Evolutionary conservation across 1,140 invertebrate species (phyloP).

Genomic region (Drosophila pachea): DNA sequence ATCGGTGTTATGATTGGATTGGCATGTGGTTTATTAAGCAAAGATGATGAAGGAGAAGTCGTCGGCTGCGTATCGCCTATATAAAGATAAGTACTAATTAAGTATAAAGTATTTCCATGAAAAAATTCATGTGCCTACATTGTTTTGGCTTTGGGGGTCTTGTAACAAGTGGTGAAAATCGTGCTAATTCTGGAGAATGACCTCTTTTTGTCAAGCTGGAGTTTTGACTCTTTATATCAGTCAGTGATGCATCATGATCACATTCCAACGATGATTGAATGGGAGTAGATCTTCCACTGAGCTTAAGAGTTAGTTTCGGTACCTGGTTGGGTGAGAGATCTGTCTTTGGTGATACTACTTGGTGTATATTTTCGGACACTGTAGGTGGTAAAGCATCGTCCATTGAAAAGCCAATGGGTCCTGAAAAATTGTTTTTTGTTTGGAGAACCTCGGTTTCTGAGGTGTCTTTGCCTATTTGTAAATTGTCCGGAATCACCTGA

Average conservation of each 20-base stretch:
- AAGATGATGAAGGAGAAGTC: conserved; percentile 1
- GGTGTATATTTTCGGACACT: conserved; percentile 62
- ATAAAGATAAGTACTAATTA: conserved; percentile 17
- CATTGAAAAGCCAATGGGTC: background rate
- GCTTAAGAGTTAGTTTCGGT: conserved; percentile 90
- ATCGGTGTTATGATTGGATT: conserved; percentile 6
- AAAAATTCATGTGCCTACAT: conserved; percentile 29
- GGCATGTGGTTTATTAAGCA: conserved; percentile 4
- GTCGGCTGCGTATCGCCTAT: conserved; percentile 41
- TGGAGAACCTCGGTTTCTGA: background rate
- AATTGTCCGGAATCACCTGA: conserved; percentile 8
- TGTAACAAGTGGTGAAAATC: conserved; percentile 89
- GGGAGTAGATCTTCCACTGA: conserved; percentile 79
- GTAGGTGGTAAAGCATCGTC: background rate
- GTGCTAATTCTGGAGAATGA: conserved; percentile 87
- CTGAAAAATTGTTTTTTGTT: background rate
- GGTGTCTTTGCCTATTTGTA: background rate
- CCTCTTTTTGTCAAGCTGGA: conserved; percentile 29
- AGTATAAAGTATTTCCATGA: background rate
- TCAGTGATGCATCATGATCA: conserved; percentile 11
- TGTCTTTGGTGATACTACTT: conserved; percentile 26
- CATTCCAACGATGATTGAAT: conserved; percentile 10
- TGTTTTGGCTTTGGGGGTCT: conserved; percentile 84
- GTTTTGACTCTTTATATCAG: background rate
- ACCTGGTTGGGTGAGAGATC: conserved; percentile 78